Evolutionary conservation across 1,140 invertebrate genomes (phyloP), one percentile per base, ranked within the genome.

Genomic region (Elymnias hypermnestra): DNA sequence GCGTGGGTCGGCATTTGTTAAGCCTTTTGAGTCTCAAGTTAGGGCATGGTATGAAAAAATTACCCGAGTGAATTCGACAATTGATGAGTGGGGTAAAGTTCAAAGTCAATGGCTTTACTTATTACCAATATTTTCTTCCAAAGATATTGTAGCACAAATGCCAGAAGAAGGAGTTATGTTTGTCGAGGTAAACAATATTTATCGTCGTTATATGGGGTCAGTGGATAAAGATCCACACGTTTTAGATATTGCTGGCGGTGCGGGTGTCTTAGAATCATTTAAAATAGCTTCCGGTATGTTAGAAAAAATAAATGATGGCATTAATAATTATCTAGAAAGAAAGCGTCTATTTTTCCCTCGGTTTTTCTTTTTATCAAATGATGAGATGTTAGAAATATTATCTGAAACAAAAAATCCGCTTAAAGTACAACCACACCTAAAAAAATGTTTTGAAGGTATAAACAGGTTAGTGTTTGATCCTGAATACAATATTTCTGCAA

Each of bases 281-380:
- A 87, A 89, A 69, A 89, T 91, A 31, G 92, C 93, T 13, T 92
- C 91, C 39, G 89, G 90, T 50, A 79, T 95, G 19, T 85, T 98
- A 31, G 96, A 95, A 49, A 90, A 90, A 77, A 92, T 96, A 13
- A 93, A 96, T 50, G 93, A 93, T 42, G 96, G 96, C 9, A 92
- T 98, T 7, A 93, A 95, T 64, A 91, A 93, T 56, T 98, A 98
- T 81, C 87, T 98, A 31, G 96, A 98, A 78, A 95, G 94, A 71
- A 98, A 98, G 78, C 89, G 97, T 43, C 83, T 97, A 1, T 97
- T 90, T 71, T 98, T 98, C 73, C 93, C 96, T 1, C 88, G 96
- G 70, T 97, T 98, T 72, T 98, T 97, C 86, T 98, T 98, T 68
- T 86, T 98, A 22, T 98, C 96, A 4, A 98, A 98, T 70, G 95